Evolutionary conservation across 2,797 vertebrate genomes (phyloP).

Genomic region (Coracias cyanogaster): DNA sequence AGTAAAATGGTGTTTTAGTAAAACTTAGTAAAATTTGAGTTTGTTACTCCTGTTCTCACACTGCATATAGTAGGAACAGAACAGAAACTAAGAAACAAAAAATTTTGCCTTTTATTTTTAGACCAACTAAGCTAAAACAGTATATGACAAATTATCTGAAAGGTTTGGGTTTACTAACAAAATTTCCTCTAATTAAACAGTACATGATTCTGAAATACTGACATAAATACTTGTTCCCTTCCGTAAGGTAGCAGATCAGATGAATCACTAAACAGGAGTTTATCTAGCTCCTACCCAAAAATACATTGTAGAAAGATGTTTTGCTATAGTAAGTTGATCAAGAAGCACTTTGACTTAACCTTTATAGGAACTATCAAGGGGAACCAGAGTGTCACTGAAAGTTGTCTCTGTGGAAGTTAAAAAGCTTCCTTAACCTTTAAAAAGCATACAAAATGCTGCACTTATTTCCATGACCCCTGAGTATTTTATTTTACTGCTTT

Average conservation of each 20-base stretch:
- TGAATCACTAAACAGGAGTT: neutral
- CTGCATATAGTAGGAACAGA: neutral
- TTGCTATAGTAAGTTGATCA: neutral
- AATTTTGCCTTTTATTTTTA: neutral
- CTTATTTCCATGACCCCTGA: neutral
- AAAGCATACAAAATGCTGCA: neutral
- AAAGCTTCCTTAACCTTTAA: constrained; percentile 6
- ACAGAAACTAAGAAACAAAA: neutral
- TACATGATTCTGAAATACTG: neutral
- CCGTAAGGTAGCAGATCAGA: neutral
- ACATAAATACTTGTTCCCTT: neutral
- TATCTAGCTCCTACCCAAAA: neutral
- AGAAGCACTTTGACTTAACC: constrained; percentile 5
- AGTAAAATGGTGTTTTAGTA: neutral
- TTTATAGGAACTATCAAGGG: constrained; percentile 22
- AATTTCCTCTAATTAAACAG: neutral
- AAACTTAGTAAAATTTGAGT: neutral
- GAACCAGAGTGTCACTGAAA: neutral
- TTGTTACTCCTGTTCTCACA: neutral
- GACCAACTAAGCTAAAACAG: neutral
- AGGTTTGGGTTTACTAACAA: neutral
- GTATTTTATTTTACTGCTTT: constrained; percentile 3
- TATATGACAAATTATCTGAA: neutral
- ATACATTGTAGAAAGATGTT: neutral
- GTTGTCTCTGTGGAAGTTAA: neutral